A percentile compares a stretch with the other conserved stretches of the same genome.
These are phyloP conservation scores for Alligator sinensis DNA, from an alignment of 2,113 vertebrate species.

Conservation along the genomic window DNA sequence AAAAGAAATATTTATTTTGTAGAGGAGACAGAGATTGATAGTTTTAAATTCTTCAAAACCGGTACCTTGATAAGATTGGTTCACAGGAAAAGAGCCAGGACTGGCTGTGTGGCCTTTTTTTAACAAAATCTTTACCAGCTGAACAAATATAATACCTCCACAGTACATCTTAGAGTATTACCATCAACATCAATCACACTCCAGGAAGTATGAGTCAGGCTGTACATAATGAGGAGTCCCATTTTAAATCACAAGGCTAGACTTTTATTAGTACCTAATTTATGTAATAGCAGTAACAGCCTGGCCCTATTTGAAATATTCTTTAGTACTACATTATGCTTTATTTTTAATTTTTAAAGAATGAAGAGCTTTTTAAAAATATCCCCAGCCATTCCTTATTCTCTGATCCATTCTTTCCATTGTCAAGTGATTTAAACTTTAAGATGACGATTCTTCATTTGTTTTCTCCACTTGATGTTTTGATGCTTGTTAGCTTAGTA, in stretches of 20 bases:
- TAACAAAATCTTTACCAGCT: neutral
- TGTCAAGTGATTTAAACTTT: neutral
- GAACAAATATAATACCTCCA: neutral
- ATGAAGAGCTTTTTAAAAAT: neutral
- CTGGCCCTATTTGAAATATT: neutral
- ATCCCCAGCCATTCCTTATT: neutral
- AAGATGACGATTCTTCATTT: neutral
- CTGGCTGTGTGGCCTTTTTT: no score
- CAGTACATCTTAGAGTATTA: neutral
- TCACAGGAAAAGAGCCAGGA: neutral
- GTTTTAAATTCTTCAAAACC: neutral
- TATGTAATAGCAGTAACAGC: neutral
- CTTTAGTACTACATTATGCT: neutral
- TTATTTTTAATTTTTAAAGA: slow-evolving; percentile 4
- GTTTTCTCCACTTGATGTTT: neutral
- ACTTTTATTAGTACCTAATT: neutral
- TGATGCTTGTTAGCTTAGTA: neutral
- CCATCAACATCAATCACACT: neutral
- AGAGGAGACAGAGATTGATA: neutral
- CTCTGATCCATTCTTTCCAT: neutral
- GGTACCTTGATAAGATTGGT: neutral
- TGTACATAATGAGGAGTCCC: neutral
- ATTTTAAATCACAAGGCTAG: neutral
- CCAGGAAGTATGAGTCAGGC: neutral
- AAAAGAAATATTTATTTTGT: neutral